Conservation (phyloP, 1,140 invertebrate genomes). For the Kradibia gibbosae region DNA sequence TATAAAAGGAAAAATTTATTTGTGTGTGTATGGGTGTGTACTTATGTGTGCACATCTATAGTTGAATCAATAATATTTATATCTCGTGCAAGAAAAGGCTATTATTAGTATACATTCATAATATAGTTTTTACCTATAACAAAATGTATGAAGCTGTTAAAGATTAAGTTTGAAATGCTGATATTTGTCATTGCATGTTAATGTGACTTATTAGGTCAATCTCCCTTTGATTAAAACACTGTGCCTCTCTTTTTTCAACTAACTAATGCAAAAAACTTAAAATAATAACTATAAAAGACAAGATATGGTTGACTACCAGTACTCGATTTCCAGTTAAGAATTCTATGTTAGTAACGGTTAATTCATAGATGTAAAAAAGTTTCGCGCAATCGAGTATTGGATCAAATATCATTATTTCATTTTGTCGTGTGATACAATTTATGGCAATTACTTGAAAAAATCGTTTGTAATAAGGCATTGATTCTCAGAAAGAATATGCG, state of each 20-base stretch:
- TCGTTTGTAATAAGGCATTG: not conserved
- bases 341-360: not conserved
- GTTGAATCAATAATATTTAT: not conserved
- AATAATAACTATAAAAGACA: not conserved
- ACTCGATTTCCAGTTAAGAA: not conserved
- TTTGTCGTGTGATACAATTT: not conserved
- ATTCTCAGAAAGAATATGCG: slow-evolving; percentile 8
- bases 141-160: not conserved
- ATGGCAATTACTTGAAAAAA: not conserved
- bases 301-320: not conserved
- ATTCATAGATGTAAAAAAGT: slow-evolving; percentile 10
- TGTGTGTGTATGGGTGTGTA: too few relatives aligned
- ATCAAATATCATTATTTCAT: slow-evolving; percentile 19
- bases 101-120: not conserved
- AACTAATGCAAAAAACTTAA: not conserved
- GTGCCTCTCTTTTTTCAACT: not conserved
- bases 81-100: not conserved
- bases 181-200: not conserved
- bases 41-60: too few relatives aligned
- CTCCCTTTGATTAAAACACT: not conserved
- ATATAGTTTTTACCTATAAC: not conserved
- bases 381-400: not conserved
- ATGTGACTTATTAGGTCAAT: not conserved
- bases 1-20: too few relatives aligned
- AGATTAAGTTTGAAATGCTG: not conserved